These are phyloP conservation scores for Aix galericulata DNA, from an alignment of 2,113 vertebrate species.

Conservation along the genomic window DNA sequence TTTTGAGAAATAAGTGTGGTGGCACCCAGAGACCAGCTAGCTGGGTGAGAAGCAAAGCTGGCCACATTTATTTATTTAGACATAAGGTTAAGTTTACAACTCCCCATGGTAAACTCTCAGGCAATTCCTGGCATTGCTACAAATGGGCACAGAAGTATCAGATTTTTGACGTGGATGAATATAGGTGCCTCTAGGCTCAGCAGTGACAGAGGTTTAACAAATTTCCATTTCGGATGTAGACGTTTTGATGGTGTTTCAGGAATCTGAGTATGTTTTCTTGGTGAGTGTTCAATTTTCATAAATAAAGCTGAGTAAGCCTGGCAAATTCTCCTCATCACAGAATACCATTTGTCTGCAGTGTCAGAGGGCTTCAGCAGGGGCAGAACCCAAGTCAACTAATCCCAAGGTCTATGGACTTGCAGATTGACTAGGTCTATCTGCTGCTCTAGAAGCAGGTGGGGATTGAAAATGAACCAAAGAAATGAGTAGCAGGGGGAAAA, in stretches of 20 bases:
- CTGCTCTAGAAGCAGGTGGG: background rate
- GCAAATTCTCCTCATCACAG: background rate
- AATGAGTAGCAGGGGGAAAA: background rate
- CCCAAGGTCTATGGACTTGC: background rate
- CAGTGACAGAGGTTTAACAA: background rate
- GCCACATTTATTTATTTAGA: background rate
- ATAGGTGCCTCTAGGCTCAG: background rate
- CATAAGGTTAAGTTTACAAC: fast-evolving
- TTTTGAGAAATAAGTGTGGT: background rate
- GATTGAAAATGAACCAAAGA: background rate
- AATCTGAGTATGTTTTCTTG: background rate
- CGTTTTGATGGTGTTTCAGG: background rate
- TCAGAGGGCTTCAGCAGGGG: background rate
- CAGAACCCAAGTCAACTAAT: background rate
- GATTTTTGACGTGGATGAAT: background rate
- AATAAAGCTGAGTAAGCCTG: background rate
- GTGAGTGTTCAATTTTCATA: background rate
- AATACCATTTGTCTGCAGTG: background rate
- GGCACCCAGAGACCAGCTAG: background rate
- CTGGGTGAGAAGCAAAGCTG: background rate
- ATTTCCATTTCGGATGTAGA: background rate
- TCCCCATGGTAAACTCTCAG: background rate
- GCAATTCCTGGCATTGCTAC: background rate
- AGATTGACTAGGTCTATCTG: background rate
- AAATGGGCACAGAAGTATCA: background rate